Evolutionary conservation across 2,888 invertebrate genomes (phyloP).

Genomic region (Automeris io): DNA sequence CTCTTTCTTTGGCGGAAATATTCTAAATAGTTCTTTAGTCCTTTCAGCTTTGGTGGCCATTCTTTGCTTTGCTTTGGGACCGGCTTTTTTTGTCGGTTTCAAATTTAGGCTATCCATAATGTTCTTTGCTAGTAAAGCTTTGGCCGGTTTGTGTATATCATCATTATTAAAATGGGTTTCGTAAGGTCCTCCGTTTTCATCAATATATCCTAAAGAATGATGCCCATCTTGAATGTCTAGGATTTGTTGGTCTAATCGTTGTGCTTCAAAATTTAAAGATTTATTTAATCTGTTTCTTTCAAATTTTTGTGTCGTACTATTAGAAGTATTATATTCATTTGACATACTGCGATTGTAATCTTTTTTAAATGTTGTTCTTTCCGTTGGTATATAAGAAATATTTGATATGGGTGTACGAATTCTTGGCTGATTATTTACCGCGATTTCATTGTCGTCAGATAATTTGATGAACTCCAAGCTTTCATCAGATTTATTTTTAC

Average conservation of each 20-base stretch:
- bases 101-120: conserved; percentile 69
- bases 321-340: conserved; percentile 50
- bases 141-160: conserved; percentile 55
- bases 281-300: conserved; percentile 70
- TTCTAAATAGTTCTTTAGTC: conserved; percentile 53
- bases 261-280: conserved; percentile 67
- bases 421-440: conserved; percentile 69
- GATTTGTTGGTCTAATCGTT: conserved; percentile 68
- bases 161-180: conserved; percentile 35
- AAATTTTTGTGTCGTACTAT: conserved; percentile 59
- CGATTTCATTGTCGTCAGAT: conserved; percentile 65
- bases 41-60: conserved; percentile 48
- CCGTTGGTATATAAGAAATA: conserved; percentile 58
- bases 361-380: conserved; percentile 46
- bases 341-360: conserved; percentile 60
- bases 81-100: conserved; percentile 65
- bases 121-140: conserved; percentile 65
- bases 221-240: conserved; percentile 68
- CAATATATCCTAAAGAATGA: conserved; percentile 66
- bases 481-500: conserved; percentile 59
- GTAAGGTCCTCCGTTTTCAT: conserved; percentile 45
- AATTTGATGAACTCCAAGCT: conserved; percentile 67
- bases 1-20: conserved; percentile 59
- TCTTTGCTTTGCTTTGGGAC: conserved; percentile 66
- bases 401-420: conserved; percentile 69